Conservation (phyloP, 2,797 vertebrate species). For the Argya squamiceps region DNA sequence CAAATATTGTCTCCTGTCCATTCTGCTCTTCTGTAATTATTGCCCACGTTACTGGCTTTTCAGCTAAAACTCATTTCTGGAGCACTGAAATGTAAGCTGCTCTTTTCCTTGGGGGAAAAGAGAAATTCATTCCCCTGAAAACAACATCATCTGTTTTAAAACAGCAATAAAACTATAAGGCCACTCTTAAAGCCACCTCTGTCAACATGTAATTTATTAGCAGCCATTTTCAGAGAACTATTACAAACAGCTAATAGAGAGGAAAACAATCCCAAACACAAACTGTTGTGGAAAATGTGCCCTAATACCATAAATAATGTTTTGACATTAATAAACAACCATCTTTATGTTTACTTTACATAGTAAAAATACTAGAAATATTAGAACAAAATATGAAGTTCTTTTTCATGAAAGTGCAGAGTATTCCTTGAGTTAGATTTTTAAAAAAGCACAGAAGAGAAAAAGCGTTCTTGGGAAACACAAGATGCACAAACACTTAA, state of each 20-base stretch:
- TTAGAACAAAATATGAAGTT: not conserved
- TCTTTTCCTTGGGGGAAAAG: not conserved
- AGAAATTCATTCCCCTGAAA: not conserved
- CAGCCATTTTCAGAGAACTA: slow-evolving; percentile 8
- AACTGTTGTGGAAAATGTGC: not conserved
- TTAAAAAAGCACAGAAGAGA: not conserved
- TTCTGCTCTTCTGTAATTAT: not conserved
- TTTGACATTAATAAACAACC: not conserved
- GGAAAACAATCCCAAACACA: not conserved
- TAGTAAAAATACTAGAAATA: not conserved
- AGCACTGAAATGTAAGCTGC: not conserved
- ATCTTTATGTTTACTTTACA: not conserved
- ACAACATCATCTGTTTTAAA: not conserved
- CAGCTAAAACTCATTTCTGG: not conserved
- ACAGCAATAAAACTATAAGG: not conserved
- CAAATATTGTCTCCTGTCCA: not conserved
- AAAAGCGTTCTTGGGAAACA: not conserved
- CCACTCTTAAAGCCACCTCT: not conserved
- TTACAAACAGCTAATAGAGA: not conserved
- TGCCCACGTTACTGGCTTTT: not conserved
- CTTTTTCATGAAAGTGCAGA: not conserved
- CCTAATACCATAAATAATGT: not conserved
- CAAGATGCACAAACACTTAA: not conserved
- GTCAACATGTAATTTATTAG: not conserved
- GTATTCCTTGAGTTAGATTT: not conserved